phyloP scores from a whole-genome alignment of 2,797 vertebrate genomes.

The Scarus forsteni region DNA sequence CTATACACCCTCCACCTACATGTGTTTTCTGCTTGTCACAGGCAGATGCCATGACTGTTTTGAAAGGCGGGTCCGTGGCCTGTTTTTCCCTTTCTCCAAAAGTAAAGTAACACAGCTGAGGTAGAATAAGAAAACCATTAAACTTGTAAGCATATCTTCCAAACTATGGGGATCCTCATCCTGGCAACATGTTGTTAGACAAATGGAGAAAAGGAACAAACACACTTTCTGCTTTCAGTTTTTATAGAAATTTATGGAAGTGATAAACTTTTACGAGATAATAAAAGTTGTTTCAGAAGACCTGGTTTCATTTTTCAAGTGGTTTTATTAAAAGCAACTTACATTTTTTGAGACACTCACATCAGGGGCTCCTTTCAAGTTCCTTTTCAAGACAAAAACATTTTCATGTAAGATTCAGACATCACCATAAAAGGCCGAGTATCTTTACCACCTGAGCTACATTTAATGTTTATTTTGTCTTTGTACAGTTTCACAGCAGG shows the following conservation, averaged over 20 bases:
- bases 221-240: not conserved
- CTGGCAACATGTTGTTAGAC: not conserved
- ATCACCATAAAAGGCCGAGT: not conserved
- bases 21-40: no score
- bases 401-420: not conserved
- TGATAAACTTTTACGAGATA: not conserved
- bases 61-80: no score
- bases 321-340: not conserved
- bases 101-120: no score
- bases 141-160: no score
- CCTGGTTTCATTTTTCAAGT: not conserved
- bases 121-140: no score
- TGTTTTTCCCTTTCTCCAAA: no score
- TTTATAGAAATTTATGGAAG: not conserved
- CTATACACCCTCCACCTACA: no score
- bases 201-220: not conserved
- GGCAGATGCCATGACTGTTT: no score
- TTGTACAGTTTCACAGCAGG: no score
- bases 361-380: no score
- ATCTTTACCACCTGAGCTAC: not conserved
- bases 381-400: not conserved
- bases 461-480: not conserved
- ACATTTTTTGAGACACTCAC: not conserved
- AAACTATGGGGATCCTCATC: no score
- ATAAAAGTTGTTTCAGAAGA: not conserved